These are phyloP conservation scores for Cosmia pyralina DNA, from an alignment of 2,888 invertebrate genomes.

Conservation along the genomic window DNA sequence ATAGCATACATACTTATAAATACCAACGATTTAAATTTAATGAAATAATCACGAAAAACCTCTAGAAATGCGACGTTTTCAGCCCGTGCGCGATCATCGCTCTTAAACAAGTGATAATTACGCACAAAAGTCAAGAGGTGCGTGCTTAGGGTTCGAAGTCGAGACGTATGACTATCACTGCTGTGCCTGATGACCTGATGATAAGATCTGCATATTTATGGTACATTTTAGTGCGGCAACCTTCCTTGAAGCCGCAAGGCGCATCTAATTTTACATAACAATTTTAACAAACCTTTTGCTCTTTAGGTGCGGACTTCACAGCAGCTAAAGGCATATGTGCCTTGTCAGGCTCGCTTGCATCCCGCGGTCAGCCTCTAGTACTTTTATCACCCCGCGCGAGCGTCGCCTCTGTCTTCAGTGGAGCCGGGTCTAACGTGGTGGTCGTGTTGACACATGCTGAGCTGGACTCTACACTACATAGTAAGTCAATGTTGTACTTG, in stretches of 20 bases:
- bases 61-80: too few relatives aligned
- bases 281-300: not conserved
- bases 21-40: too few relatives aligned
- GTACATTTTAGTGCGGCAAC: not conserved
- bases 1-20: too few relatives aligned
- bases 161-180: too few relatives aligned
- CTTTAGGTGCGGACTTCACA: conserved; percentile 94
- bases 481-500: conserved; percentile 67
- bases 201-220: not conserved
- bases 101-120: too few relatives aligned
- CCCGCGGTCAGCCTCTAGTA: conserved; percentile 93
- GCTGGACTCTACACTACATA: conserved; percentile 90
- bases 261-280: not conserved
- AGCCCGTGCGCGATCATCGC: too few relatives aligned
- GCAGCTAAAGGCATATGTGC: conserved; percentile 96
- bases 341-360: conserved; percentile 92
- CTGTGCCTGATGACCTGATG: too few relatives aligned
- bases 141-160: too few relatives aligned
- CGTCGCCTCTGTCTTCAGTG: conserved; percentile 92
- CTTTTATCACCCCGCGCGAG: conserved; percentile 92
- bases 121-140: too few relatives aligned
- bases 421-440: conserved; percentile 91
- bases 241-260: not conserved
- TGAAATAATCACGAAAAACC: too few relatives aligned
- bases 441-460: conserved; percentile 91